A percentile compares a stretch with the other conserved stretches of the same genome.
phyloP scores from a whole-genome alignment of 2,113 vertebrate species.

The Oreotragus oreotragus region DNA sequence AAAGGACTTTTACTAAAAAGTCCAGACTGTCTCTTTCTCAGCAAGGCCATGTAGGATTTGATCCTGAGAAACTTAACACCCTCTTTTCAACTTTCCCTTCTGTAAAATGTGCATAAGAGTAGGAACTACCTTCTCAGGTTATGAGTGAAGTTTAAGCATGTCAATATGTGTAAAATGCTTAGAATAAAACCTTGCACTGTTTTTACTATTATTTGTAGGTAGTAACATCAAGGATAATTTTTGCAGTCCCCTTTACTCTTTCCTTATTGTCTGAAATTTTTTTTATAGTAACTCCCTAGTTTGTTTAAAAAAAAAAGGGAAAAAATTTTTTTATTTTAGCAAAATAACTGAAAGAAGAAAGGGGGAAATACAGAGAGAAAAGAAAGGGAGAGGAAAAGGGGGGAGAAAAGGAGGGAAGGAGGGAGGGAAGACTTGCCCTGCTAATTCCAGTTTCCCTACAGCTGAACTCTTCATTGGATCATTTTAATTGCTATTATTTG shows the following conservation, averaged over 20 bases:
- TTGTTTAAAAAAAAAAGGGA: neutral
- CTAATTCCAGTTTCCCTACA: neutral
- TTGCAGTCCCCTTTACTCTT: neutral
- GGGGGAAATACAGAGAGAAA: neutral
- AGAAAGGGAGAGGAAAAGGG: neutral
- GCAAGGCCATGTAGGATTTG: neutral
- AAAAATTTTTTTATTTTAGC: neutral
- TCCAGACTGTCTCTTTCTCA: neutral
- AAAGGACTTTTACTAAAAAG: neutral
- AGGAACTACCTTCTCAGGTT: neutral
- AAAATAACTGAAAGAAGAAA: neutral
- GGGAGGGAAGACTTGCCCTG: neutral
- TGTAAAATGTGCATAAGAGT: neutral
- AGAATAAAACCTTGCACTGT: neutral
- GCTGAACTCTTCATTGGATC: neutral
- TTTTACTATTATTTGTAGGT: neutral
- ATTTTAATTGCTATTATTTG: slow-evolving; percentile 12
- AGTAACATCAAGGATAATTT: neutral
- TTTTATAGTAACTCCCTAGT: neutral
- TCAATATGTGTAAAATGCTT: neutral
- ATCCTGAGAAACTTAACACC: neutral
- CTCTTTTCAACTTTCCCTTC: neutral
- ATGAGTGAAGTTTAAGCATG: neutral
- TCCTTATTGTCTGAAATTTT: neutral
- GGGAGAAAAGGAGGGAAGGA: neutral